Evolutionary conservation across 1,140 invertebrate genomes (phyloP).

Genomic region (Philopotamus ludificatus): DNA sequence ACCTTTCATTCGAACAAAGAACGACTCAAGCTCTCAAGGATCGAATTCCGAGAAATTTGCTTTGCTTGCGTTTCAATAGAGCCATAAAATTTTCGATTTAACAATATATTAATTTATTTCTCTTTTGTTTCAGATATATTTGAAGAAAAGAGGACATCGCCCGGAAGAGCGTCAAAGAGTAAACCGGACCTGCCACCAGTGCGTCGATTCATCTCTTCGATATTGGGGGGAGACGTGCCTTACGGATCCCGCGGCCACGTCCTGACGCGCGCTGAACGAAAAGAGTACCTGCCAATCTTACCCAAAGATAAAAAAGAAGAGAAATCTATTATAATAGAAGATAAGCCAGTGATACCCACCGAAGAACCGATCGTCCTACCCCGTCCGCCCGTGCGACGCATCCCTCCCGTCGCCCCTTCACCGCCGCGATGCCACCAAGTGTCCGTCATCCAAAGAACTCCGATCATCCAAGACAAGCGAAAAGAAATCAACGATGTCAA

Average conservation of each 20-base stretch:
- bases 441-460: conserved; percentile 81
- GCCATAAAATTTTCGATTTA: neutral
- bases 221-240: conserved; percentile 71
- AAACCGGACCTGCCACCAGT: conserved; percentile 47
- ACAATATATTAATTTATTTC: conserved; percentile 19
- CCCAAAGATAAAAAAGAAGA: conserved; percentile 50
- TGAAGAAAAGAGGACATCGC: conserved; percentile 46
- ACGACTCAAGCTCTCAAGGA: neutral
- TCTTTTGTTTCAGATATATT: conserved; percentile 56
- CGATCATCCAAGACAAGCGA: conserved; percentile 56
- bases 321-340: conserved; percentile 51
- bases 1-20: too few relatives aligned
- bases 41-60: conserved; percentile 21
- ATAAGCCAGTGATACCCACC: conserved; percentile 49
- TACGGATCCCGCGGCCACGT: conserved; percentile 72
- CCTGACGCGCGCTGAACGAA: conserved; percentile 73
- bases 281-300: conserved; percentile 69
- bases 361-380: conserved; percentile 52
- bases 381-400: conserved; percentile 52
- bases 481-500: conserved; percentile 56
- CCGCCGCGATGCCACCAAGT: conserved; percentile 63
- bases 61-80: neutral
- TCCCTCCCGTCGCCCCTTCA: conserved; percentile 52
- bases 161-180: conserved; percentile 50
- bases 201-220: conserved; percentile 73